Evolutionary conservation across 2,113 vertebrate genomes (phyloP).

Genomic region (Platichthys flesus): DNA sequence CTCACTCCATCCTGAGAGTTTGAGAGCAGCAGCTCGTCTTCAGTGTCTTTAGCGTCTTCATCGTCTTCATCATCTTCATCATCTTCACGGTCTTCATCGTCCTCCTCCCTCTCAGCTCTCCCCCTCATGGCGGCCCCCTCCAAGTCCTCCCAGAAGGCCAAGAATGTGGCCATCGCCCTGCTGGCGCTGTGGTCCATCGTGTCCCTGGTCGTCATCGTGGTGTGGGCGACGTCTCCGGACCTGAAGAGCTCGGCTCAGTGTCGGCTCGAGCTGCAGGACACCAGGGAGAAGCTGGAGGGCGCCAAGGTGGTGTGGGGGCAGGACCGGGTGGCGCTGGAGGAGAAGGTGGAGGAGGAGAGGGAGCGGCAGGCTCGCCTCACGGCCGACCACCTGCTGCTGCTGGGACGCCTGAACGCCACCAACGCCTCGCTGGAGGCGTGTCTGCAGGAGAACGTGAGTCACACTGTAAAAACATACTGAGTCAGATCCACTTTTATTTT

Average conservation of each 20-base stretch:
- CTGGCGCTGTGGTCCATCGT: constrained; percentile 76
- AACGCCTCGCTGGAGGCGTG: constrained; percentile 66
- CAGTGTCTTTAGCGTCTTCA: background rate
- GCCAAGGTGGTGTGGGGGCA: constrained; percentile 48
- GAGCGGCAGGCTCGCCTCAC: constrained; percentile 22
- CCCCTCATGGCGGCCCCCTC: constrained; percentile 61
- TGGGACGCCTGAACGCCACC: constrained; percentile 38
- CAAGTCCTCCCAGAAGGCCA: constrained; percentile 52
- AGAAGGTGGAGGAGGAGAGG: constrained; percentile 40
- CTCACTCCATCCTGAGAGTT: constrained; percentile 54
- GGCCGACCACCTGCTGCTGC: constrained; percentile 27
- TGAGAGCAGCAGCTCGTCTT: constrained; percentile 30
- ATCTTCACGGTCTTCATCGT: constrained; percentile 29
- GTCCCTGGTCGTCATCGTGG: constrained; percentile 76
- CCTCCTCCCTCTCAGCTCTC: background rate
- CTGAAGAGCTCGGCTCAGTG: constrained; percentile 68
- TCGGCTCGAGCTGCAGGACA: constrained; percentile 48
- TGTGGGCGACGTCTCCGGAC: constrained; percentile 77
- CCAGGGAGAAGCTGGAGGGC: constrained; percentile 39
- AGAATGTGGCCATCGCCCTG: constrained; percentile 50
- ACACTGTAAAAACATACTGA: background rate
- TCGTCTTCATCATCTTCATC: background rate
- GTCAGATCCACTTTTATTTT: background rate
- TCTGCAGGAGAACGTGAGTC: constrained; percentile 59
- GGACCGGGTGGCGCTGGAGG: constrained; percentile 68